A percentile compares a stretch with the other conserved stretches of the same genome.
Conservation (phyloP, 2,797 vertebrate species). For the Cetoscarus ocellatus region DNA sequence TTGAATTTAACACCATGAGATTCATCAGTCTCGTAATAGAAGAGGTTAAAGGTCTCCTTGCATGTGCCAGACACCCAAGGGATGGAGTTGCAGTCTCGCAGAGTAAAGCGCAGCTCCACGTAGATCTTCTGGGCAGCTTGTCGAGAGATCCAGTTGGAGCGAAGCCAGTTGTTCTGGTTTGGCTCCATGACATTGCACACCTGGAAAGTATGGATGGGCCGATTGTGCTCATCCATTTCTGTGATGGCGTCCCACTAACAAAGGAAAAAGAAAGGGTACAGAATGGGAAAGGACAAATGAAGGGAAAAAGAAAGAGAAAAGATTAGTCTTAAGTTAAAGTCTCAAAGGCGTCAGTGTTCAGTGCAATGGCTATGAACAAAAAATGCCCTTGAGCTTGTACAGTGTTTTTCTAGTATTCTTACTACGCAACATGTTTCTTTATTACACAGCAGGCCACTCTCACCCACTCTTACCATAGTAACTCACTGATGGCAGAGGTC, state of each 20-base stretch:
- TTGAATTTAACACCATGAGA: conserved; percentile 91
- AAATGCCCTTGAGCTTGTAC: not conserved
- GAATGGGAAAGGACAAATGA: not conserved
- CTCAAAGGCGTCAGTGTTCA: conserved; percentile 11
- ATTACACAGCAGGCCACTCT: no score
- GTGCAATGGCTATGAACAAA: conserved; percentile 1
- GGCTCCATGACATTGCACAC: conserved; percentile 98
- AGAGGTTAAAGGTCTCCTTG: conserved; percentile 97
- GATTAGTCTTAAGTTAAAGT: not conserved
- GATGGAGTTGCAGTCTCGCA: conserved; percentile 97
- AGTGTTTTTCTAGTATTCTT: no score
- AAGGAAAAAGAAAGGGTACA: conserved; percentile 25
- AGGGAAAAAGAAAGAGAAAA: not conserved
- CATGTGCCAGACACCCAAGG: conserved; percentile 96
- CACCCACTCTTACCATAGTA: no score
- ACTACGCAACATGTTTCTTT: no score
- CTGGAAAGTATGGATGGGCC: conserved; percentile 96
- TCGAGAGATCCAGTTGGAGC: conserved; percentile 95
- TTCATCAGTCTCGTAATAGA: conserved; percentile 94
- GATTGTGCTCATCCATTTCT: conserved; percentile 96
- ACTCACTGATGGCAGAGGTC: no score
- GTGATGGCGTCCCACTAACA: conserved; percentile 96
- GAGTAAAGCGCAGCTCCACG: conserved; percentile 95
- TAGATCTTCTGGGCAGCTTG: conserved; percentile 96
- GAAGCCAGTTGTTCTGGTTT: conserved; percentile 98